A percentile compares a stretch with the other conserved stretches of the same genome.
Evolutionary conservation across 2,797 vertebrate genomes (phyloP).

Genomic region (Typhlichthys subterraneus): DNA sequence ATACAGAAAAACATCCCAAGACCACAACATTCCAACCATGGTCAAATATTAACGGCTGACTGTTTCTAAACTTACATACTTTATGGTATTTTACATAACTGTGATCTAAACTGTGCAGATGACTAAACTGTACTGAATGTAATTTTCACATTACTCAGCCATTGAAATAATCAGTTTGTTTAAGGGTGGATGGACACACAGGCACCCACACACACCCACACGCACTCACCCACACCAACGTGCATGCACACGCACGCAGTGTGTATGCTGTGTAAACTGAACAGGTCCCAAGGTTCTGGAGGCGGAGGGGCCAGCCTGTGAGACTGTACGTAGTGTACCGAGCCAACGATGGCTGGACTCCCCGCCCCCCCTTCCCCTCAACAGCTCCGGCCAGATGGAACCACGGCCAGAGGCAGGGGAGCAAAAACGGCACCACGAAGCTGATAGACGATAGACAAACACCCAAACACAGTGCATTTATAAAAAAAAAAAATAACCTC

Average conservation of each 20-base stretch:
- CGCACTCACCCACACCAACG: not conserved
- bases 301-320: slow-evolving; percentile 47
- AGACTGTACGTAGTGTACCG: slow-evolving; percentile 42
- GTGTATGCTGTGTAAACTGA: not conserved
- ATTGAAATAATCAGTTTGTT: too few relatives aligned
- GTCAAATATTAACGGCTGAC: too few relatives aligned
- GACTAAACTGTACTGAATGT: too few relatives aligned
- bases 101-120: too few relatives aligned
- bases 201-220: not conserved
- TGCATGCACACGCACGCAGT: not conserved
- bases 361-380: slow-evolving; percentile 42
- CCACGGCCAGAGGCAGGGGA: slow-evolving; percentile 59
- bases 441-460: slow-evolving; percentile 62
- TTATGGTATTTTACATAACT: too few relatives aligned
- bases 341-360: slow-evolving; percentile 18
- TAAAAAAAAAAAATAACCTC: slow-evolving; percentile 51
- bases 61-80: too few relatives aligned
- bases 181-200: not conserved
- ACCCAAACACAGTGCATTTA: slow-evolving; percentile 65
- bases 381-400: slow-evolving; percentile 63
- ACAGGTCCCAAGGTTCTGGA: slow-evolving; percentile 31
- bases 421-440: slow-evolving; percentile 41
- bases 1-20: not conserved
- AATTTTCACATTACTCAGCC: too few relatives aligned
- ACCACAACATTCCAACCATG: too few relatives aligned